Percentiles rank a stretch among this genome's conserved stretches.
These are phyloP conservation scores for Lithophane socia DNA, from an alignment of 2,888 invertebrate species.

Conservation along the genomic window DNA sequence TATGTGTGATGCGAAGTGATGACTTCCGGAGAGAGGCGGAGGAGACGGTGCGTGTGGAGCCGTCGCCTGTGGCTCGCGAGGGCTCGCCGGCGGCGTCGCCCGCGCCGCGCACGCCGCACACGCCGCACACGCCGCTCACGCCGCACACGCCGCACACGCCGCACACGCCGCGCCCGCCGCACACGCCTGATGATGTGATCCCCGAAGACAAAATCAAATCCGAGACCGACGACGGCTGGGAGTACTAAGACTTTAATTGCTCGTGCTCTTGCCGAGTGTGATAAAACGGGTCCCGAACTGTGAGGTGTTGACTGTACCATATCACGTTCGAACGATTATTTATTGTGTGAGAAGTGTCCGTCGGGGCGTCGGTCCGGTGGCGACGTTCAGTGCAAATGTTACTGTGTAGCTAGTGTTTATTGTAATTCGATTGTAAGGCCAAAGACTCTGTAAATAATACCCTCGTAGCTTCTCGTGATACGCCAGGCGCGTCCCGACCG, in stretches of 20 bases:
- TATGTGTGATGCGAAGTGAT: slow-evolving; percentile 97
- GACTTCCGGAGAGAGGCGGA: slow-evolving; percentile 92
- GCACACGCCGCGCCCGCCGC: slow-evolving; percentile 68
- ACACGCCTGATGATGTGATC: slow-evolving; percentile 78
- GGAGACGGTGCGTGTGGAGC: slow-evolving; percentile 94
- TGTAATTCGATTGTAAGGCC: slow-evolving; percentile 86
- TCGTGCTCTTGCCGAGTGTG: slow-evolving; percentile 65
- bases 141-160: slow-evolving; percentile 72
- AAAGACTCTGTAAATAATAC: slow-evolving; percentile 88
- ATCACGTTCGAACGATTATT: slow-evolving; percentile 73
- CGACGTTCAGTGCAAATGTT: slow-evolving; percentile 79
- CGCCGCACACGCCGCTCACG: slow-evolving; percentile 70
- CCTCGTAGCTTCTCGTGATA: slow-evolving; percentile 76
- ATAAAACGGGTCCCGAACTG: slow-evolving; percentile 73
- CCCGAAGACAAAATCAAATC: slow-evolving; percentile 90
- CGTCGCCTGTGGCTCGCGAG: slow-evolving; percentile 92
- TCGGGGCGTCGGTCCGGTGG: slow-evolving; percentile 58
- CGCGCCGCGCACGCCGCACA: slow-evolving; percentile 78
- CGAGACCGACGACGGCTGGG: slow-evolving; percentile 92
- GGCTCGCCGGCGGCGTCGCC: slow-evolving; percentile 77
- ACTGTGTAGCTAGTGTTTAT: slow-evolving; percentile 78
- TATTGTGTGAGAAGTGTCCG: slow-evolving; percentile 65
- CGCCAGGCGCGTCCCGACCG: slow-evolving; percentile 74
- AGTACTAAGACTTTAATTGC: slow-evolving; percentile 82
- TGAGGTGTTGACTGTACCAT: slow-evolving; percentile 67